Base-by-base conservation (phyloP, 2,888 invertebrate species). In the Pseudococcus longispinus region DNA sequence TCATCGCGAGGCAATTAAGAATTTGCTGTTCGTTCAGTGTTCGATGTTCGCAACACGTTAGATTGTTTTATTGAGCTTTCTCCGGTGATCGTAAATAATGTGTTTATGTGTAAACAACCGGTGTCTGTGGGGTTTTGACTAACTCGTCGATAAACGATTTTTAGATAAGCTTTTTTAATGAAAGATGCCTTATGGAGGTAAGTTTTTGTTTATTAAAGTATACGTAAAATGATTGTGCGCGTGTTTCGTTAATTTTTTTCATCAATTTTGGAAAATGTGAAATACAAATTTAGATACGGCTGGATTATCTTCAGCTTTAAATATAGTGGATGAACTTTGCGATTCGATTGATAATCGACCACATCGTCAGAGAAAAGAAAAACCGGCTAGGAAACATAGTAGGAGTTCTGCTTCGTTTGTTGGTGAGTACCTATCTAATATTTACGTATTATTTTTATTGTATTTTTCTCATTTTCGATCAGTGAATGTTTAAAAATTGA, bases 131-230 rank as follows among this genome's bases (percentile, higher is more conserved):
- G 51, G 65, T 84, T 84, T 84, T 84, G 8, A 42, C 65, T 60
- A 84, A 84, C 51, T 84, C 65, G 18, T 60, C 51, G 23, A 37
- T 60, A 84, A 84, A 84, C 26, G 11, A n/a, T 83, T 15, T 83
- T 51, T 23, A n/a, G n/a, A n/a, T n/a, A 8, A 83, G 18, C 46
- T 37, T 55, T 60, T 60, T 55, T 18, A 55, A 51, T 26, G 84
- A 60, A 84, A 65, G 80, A 86, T 86, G 86, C 86, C 86, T 44
- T 80, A 86, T 55, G 86, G 86, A 86, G 86, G 86, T 86, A 86
- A 86, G 86, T 51, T 46, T 51, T 74, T 46, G 51, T 83, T 15
- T 82, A 2, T 42, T 5, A 8, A 44, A n/a, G 15, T 44, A 44
- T 37, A 15, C 8, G 42, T 82, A 37, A 11, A 82, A 82, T 80